Conservation (phyloP, 53 echinoderm and acorn worm genomes). For the Paracentrotus lividus region DNA sequence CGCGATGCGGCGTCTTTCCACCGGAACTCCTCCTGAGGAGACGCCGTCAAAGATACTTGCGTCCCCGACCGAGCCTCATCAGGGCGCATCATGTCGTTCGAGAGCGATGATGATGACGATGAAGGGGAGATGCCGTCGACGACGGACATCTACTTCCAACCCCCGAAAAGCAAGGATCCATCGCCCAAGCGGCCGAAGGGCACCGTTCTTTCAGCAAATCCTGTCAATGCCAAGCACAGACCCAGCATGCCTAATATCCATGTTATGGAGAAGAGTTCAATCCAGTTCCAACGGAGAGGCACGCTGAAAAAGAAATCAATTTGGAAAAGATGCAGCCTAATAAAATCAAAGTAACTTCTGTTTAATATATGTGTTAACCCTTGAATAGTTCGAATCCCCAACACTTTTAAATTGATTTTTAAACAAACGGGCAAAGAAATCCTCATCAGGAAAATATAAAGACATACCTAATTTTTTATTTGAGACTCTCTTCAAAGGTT, state of each 20-base stretch:
- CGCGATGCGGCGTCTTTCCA: not conserved
- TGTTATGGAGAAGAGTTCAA: slow-evolving; percentile 26
- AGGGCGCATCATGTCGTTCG: slow-evolving; percentile 73
- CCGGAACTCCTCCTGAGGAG: slow-evolving; percentile 23
- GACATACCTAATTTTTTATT: too few relatives aligned
- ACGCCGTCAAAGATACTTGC: not conserved
- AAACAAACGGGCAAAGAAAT: not conserved
- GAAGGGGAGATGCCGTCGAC: not conserved
- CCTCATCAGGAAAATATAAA: too few relatives aligned
- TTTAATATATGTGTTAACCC: slow-evolving; percentile 12
- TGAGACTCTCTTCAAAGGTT: too few relatives aligned
- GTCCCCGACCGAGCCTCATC: slow-evolving; percentile 19
- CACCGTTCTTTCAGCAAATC: not conserved
- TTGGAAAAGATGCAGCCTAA: not conserved
- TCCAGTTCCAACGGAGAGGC: slow-evolving; percentile 41
- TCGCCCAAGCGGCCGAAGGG: slow-evolving; percentile 68
- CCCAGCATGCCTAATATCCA: slow-evolving; percentile 51
- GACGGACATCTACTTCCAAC: slow-evolving; percentile 30
- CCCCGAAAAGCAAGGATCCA: slow-evolving; percentile 21
- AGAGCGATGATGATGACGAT: slow-evolving; percentile 67
- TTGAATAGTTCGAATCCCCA: not conserved
- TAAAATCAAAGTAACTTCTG: slow-evolving; percentile 60
- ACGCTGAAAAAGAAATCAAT: slow-evolving; percentile 49
- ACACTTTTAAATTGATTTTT: not conserved
- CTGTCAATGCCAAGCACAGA: slow-evolving; percentile 20